A percentile compares a stretch with the other conserved stretches of the same genome.
Conservation (phyloP, 2,888 invertebrate genomes). For the Carcina quercana region DNA sequence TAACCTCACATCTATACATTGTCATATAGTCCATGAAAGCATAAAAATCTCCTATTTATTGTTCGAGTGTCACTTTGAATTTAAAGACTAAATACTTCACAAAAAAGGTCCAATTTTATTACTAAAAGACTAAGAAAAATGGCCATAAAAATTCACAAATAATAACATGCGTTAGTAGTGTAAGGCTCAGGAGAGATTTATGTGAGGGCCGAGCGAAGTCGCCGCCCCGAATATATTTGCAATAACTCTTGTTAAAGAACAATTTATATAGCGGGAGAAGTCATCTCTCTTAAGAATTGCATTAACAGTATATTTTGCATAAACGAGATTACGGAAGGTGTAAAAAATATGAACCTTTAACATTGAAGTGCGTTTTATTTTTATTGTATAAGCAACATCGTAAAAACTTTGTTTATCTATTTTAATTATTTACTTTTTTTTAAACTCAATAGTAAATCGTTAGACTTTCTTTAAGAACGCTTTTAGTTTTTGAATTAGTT, state of each 20-base stretch:
- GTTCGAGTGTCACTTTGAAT: too few relatives aligned
- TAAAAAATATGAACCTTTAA: conserved; percentile 1
- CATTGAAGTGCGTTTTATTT: not conserved
- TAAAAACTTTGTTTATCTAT: too few relatives aligned
- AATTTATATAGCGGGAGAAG: conserved; percentile 23
- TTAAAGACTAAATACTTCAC: too few relatives aligned
- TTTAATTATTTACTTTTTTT: not conserved
- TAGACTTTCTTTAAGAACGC: not conserved
- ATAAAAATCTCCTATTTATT: too few relatives aligned
- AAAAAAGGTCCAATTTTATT: too few relatives aligned
- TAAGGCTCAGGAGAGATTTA: too few relatives aligned
- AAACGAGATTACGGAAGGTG: conserved; percentile 5
- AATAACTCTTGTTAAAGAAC: conserved; percentile 24
- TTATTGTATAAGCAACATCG: too few relatives aligned
- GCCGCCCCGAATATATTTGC: conserved; percentile 22
- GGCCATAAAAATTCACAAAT: too few relatives aligned
- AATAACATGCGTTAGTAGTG: too few relatives aligned
- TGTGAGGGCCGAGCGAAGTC: conserved; percentile 11
- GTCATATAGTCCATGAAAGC: too few relatives aligned
- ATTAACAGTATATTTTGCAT: conserved; percentile 11
- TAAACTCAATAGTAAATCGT: not conserved
- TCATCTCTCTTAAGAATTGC: conserved; percentile 16
- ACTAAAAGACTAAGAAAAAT: too few relatives aligned
- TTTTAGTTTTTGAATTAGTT: not conserved
- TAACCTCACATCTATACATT: too few relatives aligned